A percentile compares a stretch with the other conserved stretches of the same genome.
These are phyloP conservation scores for Drosophila nikananu DNA, from an alignment of 1,140 invertebrate species.

Conservation along the genomic window DNA sequence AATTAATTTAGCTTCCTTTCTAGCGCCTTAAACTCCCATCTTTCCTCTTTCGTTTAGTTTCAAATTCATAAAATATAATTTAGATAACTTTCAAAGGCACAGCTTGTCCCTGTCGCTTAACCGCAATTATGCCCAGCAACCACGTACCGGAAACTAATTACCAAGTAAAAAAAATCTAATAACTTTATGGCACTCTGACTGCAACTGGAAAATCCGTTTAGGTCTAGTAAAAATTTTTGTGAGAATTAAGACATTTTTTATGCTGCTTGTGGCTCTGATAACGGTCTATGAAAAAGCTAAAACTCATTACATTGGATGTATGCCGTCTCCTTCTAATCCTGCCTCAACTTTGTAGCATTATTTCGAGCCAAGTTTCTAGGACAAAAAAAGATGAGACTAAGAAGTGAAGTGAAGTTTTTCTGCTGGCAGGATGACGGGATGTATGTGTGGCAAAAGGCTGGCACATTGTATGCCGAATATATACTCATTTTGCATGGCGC, in stretches of 20 bases:
- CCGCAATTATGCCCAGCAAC: constrained; percentile 37
- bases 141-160: constrained; percentile 61
- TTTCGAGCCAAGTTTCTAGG: constrained; percentile 52
- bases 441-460: constrained; percentile 8
- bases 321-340: constrained; percentile 15
- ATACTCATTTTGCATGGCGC: constrained; percentile 41
- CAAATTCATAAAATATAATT: not conserved
- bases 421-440: constrained; percentile 1
- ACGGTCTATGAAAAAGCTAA: constrained; percentile 25
- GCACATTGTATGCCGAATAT: constrained; percentile 61
- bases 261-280: constrained; percentile 23
- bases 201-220: constrained; percentile 58
- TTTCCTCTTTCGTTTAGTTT: not conserved
- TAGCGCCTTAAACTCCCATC: not conserved
- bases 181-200: constrained; percentile 47
- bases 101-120: constrained; percentile 11
- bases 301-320: constrained; percentile 36
- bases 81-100: not conserved
- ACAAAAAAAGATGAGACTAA: constrained; percentile 21
- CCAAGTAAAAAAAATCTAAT: constrained; percentile 47
- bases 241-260: constrained; percentile 72
- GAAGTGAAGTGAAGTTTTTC: constrained; percentile 15
- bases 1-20: too few species aligned
- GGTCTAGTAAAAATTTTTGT: constrained; percentile 59
- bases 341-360: constrained; percentile 66